Percentiles rank a stretch among this genome's conserved stretches.
Conservation (phyloP, 2,113 vertebrate species). For the Seriola dumerili region DNA sequence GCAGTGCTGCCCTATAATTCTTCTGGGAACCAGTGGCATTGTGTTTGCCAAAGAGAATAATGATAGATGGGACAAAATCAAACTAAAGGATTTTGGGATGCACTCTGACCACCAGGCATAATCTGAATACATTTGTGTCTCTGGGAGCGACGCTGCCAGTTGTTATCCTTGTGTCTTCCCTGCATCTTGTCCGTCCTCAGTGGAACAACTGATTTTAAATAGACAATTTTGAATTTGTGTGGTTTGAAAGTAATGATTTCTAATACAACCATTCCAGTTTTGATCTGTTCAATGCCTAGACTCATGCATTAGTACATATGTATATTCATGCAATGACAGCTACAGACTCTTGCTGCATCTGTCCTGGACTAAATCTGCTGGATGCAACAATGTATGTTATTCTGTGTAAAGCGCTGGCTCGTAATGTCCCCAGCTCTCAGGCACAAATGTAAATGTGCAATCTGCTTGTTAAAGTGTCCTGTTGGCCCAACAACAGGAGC, state of each 20-base stretch:
- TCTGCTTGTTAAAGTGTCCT: slow-evolving; percentile 89
- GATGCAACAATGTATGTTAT: slow-evolving; percentile 28
- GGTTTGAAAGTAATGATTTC: slow-evolving; percentile 31
- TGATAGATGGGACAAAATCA: slow-evolving; percentile 88
- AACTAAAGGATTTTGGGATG: slow-evolving; percentile 84
- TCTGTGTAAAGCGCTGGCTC: slow-evolving; percentile 44
- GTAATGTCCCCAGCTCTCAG: slow-evolving; percentile 76
- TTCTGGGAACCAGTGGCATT: slow-evolving; percentile 88
- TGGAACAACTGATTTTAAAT: slow-evolving; percentile 24
- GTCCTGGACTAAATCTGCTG: slow-evolving; percentile 12
- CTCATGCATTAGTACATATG: slow-evolving; percentile 24
- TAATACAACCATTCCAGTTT: slow-evolving; percentile 28
- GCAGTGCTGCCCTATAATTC: slow-evolving; percentile 88
- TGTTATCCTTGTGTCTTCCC: slow-evolving; percentile 53
- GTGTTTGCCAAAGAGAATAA: slow-evolving; percentile 90
- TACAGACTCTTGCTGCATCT: neutral
- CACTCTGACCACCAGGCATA: slow-evolving; percentile 79
- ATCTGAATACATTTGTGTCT: slow-evolving; percentile 80
- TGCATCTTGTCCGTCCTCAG: slow-evolving; percentile 46
- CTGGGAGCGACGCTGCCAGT: slow-evolving; percentile 42
- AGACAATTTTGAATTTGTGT: neutral
- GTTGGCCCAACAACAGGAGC: slow-evolving; percentile 89
- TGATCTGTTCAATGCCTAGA: neutral
- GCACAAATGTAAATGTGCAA: slow-evolving; percentile 92
- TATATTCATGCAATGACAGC: slow-evolving; percentile 20